These are phyloP conservation scores for Sylvia atricapilla DNA, from an alignment of 2,113 vertebrate genomes.

Conservation along the genomic window DNA sequence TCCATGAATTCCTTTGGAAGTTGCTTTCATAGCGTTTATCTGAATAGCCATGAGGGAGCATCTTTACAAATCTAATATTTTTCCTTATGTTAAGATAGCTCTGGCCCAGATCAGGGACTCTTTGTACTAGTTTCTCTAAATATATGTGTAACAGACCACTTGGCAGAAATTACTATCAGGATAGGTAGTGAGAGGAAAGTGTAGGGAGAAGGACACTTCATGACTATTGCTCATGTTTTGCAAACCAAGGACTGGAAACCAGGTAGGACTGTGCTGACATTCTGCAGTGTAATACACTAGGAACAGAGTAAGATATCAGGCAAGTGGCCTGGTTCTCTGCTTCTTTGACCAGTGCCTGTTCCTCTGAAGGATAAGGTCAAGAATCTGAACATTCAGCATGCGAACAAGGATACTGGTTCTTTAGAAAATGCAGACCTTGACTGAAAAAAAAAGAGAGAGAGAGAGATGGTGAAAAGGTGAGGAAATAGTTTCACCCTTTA, in stretches of 20 bases:
- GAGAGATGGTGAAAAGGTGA: background rate
- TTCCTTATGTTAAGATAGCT: background rate
- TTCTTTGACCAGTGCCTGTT: background rate
- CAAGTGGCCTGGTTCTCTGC: background rate
- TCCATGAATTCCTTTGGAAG: background rate
- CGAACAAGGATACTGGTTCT: background rate
- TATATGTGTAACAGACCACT: background rate
- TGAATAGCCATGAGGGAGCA: background rate
- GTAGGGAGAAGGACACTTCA: background rate
- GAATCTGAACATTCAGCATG: background rate
- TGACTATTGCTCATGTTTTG: background rate
- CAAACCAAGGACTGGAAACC: background rate
- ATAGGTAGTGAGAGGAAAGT: background rate
- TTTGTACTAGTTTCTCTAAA: background rate
- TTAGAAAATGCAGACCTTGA: background rate
- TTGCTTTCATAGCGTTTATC: background rate
- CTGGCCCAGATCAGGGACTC: background rate
- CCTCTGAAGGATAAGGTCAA: background rate
- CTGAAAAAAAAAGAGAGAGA: accelerated
- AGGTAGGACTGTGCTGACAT: background rate
- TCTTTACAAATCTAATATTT: background rate
- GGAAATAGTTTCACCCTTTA: background rate
- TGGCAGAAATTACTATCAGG: background rate
- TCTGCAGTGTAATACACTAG: background rate
- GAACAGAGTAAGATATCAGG: background rate